Evolutionary conservation across 2,113 vertebrate genomes (phyloP).

Genomic region (Vidua chalybeata): DNA sequence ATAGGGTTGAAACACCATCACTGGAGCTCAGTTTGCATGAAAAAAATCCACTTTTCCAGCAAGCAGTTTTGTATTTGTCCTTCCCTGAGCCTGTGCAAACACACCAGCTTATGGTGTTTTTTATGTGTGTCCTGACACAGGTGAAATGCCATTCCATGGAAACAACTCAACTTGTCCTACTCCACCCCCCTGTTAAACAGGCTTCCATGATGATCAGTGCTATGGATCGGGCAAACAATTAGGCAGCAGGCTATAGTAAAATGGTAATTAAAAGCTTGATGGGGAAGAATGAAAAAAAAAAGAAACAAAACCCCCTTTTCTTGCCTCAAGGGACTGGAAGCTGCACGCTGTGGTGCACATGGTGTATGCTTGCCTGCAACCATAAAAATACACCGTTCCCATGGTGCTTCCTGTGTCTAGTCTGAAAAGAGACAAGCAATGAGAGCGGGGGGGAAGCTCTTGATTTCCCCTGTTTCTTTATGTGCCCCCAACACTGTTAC

Average conservation of each 20-base stretch:
- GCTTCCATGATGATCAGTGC: neutral
- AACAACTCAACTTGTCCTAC: neutral
- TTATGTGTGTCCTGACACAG: neutral
- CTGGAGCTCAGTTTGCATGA: neutral
- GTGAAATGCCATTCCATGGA: neutral
- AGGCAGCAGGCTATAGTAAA: neutral
- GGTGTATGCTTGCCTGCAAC: neutral
- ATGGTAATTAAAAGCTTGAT: constrained; percentile 28
- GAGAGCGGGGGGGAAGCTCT: neutral
- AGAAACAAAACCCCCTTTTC: neutral
- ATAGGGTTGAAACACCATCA: neutral
- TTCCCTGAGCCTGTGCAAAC: neutral
- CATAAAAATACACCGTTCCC: constrained; percentile 36
- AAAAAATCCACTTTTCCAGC: neutral
- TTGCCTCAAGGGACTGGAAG: constrained; percentile 48
- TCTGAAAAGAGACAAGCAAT: constrained; percentile 35
- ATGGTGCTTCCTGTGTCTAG: constrained; percentile 58
- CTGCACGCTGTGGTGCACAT: constrained; percentile 62
- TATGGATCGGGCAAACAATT: neutral
- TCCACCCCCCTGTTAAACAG: neutral
- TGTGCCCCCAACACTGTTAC: neutral
- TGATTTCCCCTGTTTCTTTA: constrained; percentile 1
- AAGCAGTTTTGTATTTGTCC: neutral
- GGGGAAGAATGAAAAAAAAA: neutral
- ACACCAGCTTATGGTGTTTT: neutral